Percentiles rank a stretch among this genome's conserved stretches.
Conservation (phyloP, 2,113 vertebrate genomes). For the Trogon surrucura region DNA sequence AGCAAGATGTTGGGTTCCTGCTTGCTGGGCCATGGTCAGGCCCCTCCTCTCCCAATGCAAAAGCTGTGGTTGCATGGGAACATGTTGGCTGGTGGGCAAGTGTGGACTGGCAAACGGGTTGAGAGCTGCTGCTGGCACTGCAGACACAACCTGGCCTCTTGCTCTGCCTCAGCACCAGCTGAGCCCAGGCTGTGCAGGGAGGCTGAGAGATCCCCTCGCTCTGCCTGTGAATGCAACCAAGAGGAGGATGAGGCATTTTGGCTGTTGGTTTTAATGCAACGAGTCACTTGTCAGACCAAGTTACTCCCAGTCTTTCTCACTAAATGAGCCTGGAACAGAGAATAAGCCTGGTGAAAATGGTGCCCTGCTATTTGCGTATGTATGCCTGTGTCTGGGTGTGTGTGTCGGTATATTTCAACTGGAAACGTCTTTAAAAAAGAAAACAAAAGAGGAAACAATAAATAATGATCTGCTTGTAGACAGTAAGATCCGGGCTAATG, state of each 20-base stretch:
- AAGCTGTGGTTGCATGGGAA: neutral
- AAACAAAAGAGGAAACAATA: neutral
- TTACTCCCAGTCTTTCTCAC: neutral
- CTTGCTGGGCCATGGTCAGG: neutral
- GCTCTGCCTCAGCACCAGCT: neutral
- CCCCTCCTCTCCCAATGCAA: neutral
- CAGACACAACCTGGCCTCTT: neutral
- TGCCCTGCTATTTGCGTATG: neutral
- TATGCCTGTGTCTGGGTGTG: neutral
- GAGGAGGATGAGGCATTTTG: neutral
- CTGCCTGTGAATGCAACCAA: neutral
- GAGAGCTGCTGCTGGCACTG: neutral
- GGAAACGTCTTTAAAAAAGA: conserved; percentile 1
- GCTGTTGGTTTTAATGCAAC: neutral
- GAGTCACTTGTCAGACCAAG: conserved; percentile 21
- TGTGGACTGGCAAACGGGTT: neutral
- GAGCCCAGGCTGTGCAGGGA: neutral
- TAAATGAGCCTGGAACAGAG: neutral
- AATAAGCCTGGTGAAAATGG: neutral
- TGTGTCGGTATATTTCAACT: neutral
- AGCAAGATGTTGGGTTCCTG: neutral
- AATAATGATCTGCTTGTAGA: conserved; percentile 3
- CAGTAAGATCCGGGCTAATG: neutral
- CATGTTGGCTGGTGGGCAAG: neutral
- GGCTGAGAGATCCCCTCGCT: neutral